Base-by-base conservation (phyloP, 2,797 vertebrate genomes). In the Glyptemys insculpta region DNA sequence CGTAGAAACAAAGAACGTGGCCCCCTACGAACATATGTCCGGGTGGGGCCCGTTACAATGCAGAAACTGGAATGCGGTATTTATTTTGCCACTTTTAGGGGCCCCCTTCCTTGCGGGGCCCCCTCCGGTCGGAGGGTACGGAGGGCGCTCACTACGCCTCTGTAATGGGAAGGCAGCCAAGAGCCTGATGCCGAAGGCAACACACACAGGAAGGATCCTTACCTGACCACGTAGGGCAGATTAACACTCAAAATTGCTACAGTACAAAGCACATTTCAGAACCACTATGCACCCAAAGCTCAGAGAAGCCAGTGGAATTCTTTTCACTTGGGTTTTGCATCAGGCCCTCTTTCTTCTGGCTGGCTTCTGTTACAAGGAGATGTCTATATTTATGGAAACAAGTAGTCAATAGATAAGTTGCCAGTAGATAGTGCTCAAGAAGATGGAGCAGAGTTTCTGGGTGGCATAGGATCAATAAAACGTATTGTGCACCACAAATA, bases 321-420 rank as follows among this genome's bases (percentile, higher is more conserved):
- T 74, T 82, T 91, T 53, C 47, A 74, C 21, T 41, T 41, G 14
- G 81, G 31, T 44, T 15, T 10, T 1, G 0, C 19, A 53, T 41
- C 37, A 47, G 49, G 62, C 5, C 54, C 10, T 25, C 47, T 21
- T 16, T 53, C 68, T 79, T 29, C 50, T 29, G 56, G 90, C 81
- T 3, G 0, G 8, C 16, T 84, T 65, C 0, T 1, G 41, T 19
- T 89, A 29, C 2, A 49, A 27, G n/a, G 27, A 15, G 16, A 25
- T 76, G 76, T 53, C 59, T 72, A 37, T 3, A 6, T 56, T 56
- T 15, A 59, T 80, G 14, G 74, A 90, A 90, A n/a, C 59, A 41
- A 31, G 4, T 79, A 34, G 78, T 8, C 88, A 87, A 81, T 10
- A 72, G 34, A 65, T 41, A 31, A 47, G 29, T 7, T 81, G 87